A percentile compares a stretch with the other conserved stretches of the same genome.
These are phyloP conservation scores for Sternotherus odoratus DNA, from an alignment of 2,797 vertebrate genomes.

Conservation along the genomic window DNA sequence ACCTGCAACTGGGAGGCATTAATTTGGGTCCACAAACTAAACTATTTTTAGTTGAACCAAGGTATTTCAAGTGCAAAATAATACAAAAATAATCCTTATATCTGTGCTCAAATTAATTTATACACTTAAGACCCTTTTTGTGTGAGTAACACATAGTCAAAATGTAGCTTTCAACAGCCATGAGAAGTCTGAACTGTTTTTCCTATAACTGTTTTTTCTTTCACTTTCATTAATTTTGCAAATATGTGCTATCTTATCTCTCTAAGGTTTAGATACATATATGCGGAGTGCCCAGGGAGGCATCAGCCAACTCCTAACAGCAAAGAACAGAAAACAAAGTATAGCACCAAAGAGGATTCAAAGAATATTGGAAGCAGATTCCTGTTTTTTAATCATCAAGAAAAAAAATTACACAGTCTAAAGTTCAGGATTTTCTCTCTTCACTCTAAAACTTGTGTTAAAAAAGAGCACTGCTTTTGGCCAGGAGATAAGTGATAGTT, in stretches of 20 bases:
- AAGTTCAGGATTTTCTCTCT: not conserved
- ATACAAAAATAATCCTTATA: not conserved
- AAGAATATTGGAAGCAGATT: not conserved
- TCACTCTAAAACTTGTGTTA: not conserved
- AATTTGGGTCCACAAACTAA: not conserved
- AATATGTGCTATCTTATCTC: not conserved
- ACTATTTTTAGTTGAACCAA: not conserved
- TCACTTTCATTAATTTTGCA: conserved; percentile 15
- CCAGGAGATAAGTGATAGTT: not conserved
- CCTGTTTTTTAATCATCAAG: not conserved
- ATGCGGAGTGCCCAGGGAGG: not conserved
- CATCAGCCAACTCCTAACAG: conserved; percentile 7
- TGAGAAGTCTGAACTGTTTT: not conserved
- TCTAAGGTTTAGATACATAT: not conserved
- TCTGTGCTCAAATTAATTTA: not conserved
- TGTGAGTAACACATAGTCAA: not conserved
- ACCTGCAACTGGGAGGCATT: not conserved
- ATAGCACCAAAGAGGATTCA: not conserved
- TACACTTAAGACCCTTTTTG: not conserved
- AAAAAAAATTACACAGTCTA: not conserved
- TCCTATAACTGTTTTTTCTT: conserved; percentile 14
- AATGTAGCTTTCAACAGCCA: not conserved
- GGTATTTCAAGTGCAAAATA: not conserved
- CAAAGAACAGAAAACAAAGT: not conserved
- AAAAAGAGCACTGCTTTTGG: not conserved